Evolutionary conservation across 2,797 vertebrate genomes (phyloP), one percentile per base, ranked within the genome.

Genomic region (Propithecus perrieri): DNA sequence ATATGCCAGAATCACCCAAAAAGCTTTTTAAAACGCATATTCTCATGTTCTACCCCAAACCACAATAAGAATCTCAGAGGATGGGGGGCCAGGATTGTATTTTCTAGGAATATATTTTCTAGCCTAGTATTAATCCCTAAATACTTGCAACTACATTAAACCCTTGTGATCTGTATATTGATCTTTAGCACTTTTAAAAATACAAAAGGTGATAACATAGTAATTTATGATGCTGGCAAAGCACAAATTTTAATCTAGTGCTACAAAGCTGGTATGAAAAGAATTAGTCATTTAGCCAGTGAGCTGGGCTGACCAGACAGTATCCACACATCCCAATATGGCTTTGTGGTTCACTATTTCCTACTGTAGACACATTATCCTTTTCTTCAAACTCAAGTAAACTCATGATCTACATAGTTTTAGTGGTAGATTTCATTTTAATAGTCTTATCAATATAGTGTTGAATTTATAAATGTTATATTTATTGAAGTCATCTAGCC

Each of bases 241-340:
- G 33, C 17, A 79, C 20, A 81, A 96, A 84, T 87, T 97, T 92
- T 90, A 89, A 80, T 38, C n/a, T 78, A 91, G 48, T 78, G 90
- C 30, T 89, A 83, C 5, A 85, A 67, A 41, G 48, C 22, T 69
- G 35, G 46, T 50, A 30, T 55, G 43, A 72, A 79, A 80, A 76
- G 22, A 79, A 85, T 17, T 26, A 94, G 50, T 55, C 46, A 80
- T 24, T 11, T 28, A 96, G 41, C 59, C 83, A 38, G 41, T 83
- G 55, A 88, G 26, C 71, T 30, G 74, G 33, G 41, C 41, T 90
- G 33, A 92, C 10, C n/a, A 59, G 30, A 59, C 13, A 83, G 61
- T 11, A 75, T 63, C 41, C 59, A 91, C 59, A 91, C 33, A 85
- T 33, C 38, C 15, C 71, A 57, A 50, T 57, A 53, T 35, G 50